phyloP scores from a whole-genome alignment of 2,888 invertebrate species.

The Griposia aprilina region DNA sequence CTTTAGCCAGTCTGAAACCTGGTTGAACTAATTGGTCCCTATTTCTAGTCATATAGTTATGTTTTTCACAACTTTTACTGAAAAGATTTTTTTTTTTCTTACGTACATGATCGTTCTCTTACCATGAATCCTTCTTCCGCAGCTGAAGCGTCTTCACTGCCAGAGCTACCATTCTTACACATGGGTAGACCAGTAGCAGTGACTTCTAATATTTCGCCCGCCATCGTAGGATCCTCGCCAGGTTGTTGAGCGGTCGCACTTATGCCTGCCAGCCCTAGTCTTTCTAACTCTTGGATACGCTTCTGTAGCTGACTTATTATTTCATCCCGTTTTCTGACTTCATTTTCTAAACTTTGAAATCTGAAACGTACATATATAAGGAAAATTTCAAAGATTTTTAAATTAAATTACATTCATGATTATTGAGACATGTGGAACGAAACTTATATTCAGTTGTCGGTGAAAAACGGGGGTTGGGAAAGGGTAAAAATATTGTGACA shows the following conservation, averaged over 20 bases:
- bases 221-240: conserved; percentile 57
- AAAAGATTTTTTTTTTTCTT: too few species aligned
- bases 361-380: conserved; percentile 73
- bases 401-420: background rate
- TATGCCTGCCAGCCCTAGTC: conserved; percentile 75
- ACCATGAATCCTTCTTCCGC: conserved; percentile 89
- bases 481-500: background rate
- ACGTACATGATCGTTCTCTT: too few species aligned
- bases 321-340: conserved; percentile 95
- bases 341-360: conserved; percentile 94
- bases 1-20: too few species aligned
- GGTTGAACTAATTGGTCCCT: too few species aligned
- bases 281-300: conserved; percentile 93
- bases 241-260: conserved; percentile 63
- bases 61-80: too few species aligned
- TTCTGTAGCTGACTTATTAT: conserved; percentile 94
- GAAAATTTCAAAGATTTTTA: background rate
- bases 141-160: conserved; percentile 86
- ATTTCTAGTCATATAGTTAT: too few species aligned
- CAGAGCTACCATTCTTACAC: conserved; percentile 84
- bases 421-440: background rate
- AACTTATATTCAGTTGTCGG: background rate
- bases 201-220: conserved; percentile 53
- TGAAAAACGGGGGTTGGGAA: background rate
- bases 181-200: conserved; percentile 62